phyloP scores from a whole-genome alignment of 2,113 vertebrate genomes.

The Paratilapia polleni region DNA sequence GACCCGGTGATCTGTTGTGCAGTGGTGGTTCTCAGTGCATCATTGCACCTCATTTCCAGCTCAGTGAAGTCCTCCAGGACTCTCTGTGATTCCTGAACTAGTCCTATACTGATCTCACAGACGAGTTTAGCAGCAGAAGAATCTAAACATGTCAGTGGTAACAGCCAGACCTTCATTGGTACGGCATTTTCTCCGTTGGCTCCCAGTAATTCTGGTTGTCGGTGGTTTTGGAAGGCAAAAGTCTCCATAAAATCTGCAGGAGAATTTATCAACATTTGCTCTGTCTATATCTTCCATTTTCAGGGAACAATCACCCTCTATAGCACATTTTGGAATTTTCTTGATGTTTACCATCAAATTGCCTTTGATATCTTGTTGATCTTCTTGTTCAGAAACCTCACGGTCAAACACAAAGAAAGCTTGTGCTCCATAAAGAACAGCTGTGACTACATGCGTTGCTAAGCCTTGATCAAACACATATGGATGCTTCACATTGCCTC shows the following conservation, averaged over 20 bases:
- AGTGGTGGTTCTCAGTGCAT: constrained; percentile 19
- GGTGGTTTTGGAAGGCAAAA: too few species aligned
- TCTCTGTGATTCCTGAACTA: constrained; percentile 32
- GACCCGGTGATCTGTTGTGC: constrained; percentile 28
- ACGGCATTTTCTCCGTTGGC: too few species aligned
- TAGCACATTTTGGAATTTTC: not conserved
- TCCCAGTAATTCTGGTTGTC: too few species aligned
- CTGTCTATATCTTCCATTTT: constrained; percentile 12
- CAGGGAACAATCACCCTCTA: constrained; percentile 4
- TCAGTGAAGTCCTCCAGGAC: constrained; percentile 24
- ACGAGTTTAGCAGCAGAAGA: too few species aligned
- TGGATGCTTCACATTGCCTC: not conserved
- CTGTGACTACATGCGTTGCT: constrained; percentile 69
- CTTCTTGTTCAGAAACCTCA: constrained; percentile 43
- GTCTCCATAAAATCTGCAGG: too few species aligned
- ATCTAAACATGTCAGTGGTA: too few species aligned
- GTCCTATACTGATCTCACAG: not conserved
- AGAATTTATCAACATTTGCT: not conserved
- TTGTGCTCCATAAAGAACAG: constrained; percentile 49
- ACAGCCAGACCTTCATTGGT: too few species aligned
- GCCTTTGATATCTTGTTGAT: constrained; percentile 36
- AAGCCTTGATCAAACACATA: constrained; percentile 48
- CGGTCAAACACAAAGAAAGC: not conserved
- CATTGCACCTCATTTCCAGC: constrained; percentile 30
- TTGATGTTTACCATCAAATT: constrained; percentile 36